A percentile compares a stretch with the other conserved stretches of the same genome.
Evolutionary conservation across 2,113 vertebrate genomes (phyloP).

Genomic region (Chrysemys picta): DNA sequence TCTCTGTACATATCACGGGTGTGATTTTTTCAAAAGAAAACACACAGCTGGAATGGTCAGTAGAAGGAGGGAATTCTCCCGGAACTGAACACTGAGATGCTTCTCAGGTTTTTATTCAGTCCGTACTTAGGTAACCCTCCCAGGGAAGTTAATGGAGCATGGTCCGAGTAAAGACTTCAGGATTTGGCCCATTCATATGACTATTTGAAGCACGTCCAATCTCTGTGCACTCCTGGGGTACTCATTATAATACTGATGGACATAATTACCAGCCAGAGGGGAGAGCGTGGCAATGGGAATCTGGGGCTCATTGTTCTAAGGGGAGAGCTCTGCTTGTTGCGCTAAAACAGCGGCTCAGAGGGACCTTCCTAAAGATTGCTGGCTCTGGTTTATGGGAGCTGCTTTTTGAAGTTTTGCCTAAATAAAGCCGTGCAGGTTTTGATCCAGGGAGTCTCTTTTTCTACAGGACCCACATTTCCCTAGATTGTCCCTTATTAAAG

Average conservation of each 20-base stretch:
- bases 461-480: constrained; percentile 5
- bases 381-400: fast-evolving
- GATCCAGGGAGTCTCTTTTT: background rate
- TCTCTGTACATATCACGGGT: background rate
- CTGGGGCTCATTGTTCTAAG: fast-evolving
- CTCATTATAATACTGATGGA: background rate
- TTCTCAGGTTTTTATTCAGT: fast-evolving
- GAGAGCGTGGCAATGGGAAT: background rate
- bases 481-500: background rate
- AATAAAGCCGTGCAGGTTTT: background rate
- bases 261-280: background rate
- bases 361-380: background rate
- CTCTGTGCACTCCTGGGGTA: background rate
- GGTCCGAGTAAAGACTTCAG: background rate
- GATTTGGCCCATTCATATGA: background rate
- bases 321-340: background rate
- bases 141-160: background rate
- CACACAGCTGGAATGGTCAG: background rate
- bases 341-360: fast-evolving
- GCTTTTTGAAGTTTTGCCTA: fast-evolving
- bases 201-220: fast-evolving
- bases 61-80: background rate
- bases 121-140: background rate
- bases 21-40: fast-evolving
- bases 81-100: background rate